Percentiles rank a stretch among this genome's conserved stretches.
These are phyloP conservation scores for Bubo bubo DNA, from an alignment of 2,113 vertebrate genomes.

Conservation along the genomic window DNA sequence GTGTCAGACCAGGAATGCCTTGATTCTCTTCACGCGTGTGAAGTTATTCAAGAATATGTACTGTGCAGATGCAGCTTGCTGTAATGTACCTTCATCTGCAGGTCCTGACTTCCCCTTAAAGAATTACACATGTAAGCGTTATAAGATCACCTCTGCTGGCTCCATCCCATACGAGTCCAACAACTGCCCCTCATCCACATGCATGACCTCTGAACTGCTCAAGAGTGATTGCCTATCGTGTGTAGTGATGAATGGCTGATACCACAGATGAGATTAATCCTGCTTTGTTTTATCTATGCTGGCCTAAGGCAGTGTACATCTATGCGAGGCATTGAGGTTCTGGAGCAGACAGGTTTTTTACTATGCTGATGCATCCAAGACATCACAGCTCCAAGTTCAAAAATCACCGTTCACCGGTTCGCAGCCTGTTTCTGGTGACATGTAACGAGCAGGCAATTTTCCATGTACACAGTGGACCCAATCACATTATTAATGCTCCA, in stretches of 20 bases:
- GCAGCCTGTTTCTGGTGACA: not conserved
- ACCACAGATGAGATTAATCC: not conserved
- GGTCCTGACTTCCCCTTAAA: not conserved
- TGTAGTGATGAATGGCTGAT: not conserved
- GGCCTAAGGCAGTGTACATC: not conserved
- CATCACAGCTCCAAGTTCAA: not conserved
- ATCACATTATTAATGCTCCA: not conserved
- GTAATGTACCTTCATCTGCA: not conserved
- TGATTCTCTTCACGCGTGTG: not conserved
- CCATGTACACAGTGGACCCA: not conserved
- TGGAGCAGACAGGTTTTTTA: not conserved
- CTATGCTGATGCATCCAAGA: not conserved
- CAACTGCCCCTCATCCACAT: not conserved
- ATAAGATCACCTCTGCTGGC: not conserved
- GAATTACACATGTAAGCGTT: rapidly evolving
- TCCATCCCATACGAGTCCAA: not conserved
- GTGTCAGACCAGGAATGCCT: not conserved
- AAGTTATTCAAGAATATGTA: not conserved
- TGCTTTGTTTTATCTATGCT: not conserved
- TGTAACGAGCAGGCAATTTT: not conserved
- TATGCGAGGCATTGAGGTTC: not conserved
- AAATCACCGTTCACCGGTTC: not conserved
- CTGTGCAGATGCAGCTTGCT: not conserved
- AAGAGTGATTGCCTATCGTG: not conserved
- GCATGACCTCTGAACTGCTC: not conserved